A percentile compares a stretch with the other conserved stretches of the same genome.
These are phyloP conservation scores for Paraplagusia blochii DNA, from an alignment of 2,113 vertebrate species.

Conservation along the genomic window DNA sequence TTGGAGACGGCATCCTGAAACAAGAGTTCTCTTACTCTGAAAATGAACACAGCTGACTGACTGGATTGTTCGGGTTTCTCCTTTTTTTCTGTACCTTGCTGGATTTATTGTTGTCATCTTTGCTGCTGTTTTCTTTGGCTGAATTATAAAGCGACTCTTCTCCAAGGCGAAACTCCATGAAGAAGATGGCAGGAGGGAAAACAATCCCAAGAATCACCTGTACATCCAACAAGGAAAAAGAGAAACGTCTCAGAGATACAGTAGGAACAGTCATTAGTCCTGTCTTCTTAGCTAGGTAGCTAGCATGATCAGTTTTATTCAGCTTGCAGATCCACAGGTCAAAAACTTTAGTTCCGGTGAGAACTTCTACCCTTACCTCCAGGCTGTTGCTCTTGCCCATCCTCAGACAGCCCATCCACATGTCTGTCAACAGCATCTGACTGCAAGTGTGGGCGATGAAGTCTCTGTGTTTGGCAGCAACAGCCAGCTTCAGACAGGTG, in stretches of 20 bases:
- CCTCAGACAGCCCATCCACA: conserved; percentile 98
- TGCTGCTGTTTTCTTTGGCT: conserved; percentile 81
- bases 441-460: conserved; percentile 99
- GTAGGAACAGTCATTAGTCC: too few species aligned
- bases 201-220: conserved; percentile 95
- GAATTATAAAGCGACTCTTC: conserved; percentile 86
- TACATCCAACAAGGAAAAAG: not conserved
- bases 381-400: conserved; percentile 92
- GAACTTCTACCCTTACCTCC: conserved; percentile 24
- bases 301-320: too few species aligned
- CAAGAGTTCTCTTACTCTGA: not conserved
- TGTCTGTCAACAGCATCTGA: conserved; percentile 98
- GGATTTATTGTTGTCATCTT: conserved; percentile 85
- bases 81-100: conserved; percentile 52
- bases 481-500: conserved; percentile 95
- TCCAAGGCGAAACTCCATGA: conserved; percentile 87
- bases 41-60: too few species aligned
- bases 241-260: not conserved
- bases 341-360: too few species aligned
- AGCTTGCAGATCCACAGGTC: too few species aligned
- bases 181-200: conserved; percentile 89
- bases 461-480: conserved; percentile 96
- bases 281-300: too few species aligned
- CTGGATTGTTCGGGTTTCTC: not conserved
- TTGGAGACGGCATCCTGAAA: conserved; percentile 79